Evolutionary conservation across 1,140 invertebrate genomes (phyloP).

Genomic region (Drosophila rufa): DNA sequence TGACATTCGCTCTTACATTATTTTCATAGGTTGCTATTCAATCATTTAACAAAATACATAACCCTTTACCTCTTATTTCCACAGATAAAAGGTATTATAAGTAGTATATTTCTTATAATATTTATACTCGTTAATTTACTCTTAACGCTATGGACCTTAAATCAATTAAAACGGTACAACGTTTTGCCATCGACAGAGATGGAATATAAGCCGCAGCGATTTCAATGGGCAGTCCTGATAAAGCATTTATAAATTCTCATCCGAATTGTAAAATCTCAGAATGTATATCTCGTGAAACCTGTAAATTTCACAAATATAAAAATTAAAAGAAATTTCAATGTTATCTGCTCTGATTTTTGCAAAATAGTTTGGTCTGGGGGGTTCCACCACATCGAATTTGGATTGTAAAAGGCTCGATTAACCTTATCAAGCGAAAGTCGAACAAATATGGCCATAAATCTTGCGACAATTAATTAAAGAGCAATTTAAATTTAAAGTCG

Average conservation of each 20-base stretch:
- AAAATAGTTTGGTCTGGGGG: too few relatives aligned
- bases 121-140: too few relatives aligned
- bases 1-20: background rate
- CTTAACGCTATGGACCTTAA: too few relatives aligned
- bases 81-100: background rate
- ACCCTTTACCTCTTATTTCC: background rate
- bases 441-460: constrained; percentile 72
- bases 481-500: constrained; percentile 56
- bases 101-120: too few relatives aligned
- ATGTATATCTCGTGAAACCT: too few relatives aligned
- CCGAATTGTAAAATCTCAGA: too few relatives aligned
- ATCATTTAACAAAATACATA: background rate
- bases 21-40: background rate
- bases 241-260: background rate
- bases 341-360: background rate
- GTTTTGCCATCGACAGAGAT: too few relatives aligned
- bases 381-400: constrained; percentile 16
- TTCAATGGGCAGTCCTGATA: too few relatives aligned
- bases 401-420: constrained; percentile 23
- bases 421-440: constrained; percentile 41
- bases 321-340: background rate
- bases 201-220: too few relatives aligned
- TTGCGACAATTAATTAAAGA: constrained; percentile 74
- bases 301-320: background rate
- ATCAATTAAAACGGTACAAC: too few relatives aligned